Percentiles rank a stretch among this genome's conserved stretches.
These are phyloP conservation scores for Lepidochitona cinerea DNA, from an alignment of 2,888 invertebrate genomes.

Conservation along the genomic window DNA sequence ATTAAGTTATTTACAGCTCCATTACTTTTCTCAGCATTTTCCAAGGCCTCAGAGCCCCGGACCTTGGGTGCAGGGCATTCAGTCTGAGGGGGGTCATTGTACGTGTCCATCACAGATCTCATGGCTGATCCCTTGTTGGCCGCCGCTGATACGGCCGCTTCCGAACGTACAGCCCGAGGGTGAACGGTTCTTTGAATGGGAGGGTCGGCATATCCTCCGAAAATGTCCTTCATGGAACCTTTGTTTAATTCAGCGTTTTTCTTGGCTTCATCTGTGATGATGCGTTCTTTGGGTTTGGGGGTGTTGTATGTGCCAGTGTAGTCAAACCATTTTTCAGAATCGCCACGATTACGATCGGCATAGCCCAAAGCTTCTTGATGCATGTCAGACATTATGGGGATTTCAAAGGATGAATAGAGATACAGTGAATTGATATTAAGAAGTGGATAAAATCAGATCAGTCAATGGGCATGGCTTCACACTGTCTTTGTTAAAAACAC, in stretches of 20 bases:
- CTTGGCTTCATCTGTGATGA: constrained; percentile 41
- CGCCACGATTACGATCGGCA: constrained; percentile 46
- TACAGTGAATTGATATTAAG: neutral
- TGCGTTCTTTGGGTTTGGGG: constrained; percentile 43
- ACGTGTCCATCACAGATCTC: constrained; percentile 56
- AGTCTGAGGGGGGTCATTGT: constrained; percentile 45
- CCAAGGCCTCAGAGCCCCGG: constrained; percentile 51
- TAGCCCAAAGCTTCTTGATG: constrained; percentile 49
- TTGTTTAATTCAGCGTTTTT: constrained; percentile 49
- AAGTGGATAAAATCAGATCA: neutral
- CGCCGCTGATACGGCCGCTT: constrained; percentile 47
- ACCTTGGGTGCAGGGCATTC: constrained; percentile 48
- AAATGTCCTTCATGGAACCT: constrained; percentile 52
- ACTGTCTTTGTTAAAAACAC: too few relatives aligned
- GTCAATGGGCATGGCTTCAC: neutral
- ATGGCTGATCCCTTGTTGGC: constrained; percentile 55
- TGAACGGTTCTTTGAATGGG: constrained; percentile 43
- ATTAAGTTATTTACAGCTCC: constrained; percentile 52
- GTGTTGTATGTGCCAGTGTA: constrained; percentile 42
- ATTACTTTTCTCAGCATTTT: constrained; percentile 56
- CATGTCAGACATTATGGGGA: constrained; percentile 34
- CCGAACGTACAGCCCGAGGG: constrained; percentile 49
- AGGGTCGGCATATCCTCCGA: constrained; percentile 58
- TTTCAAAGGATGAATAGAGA: too few relatives aligned
- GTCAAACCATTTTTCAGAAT: constrained; percentile 49